Evolutionary conservation across 2,888 invertebrate genomes (phyloP), one percentile per base, ranked within the genome.

Genomic region (Andrena chrysosceles): DNA sequence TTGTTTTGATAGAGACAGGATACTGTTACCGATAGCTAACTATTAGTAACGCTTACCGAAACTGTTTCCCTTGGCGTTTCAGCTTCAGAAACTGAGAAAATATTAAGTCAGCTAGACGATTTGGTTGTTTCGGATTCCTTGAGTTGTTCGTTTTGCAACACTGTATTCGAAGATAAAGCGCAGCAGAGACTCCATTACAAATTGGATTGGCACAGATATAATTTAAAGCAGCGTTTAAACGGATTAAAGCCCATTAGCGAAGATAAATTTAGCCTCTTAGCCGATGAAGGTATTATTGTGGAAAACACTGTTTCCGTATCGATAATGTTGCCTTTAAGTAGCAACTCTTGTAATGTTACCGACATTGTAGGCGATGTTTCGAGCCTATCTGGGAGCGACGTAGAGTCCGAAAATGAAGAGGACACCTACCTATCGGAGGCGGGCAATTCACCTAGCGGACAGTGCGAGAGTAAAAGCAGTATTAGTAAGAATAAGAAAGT

Each of bases 191-290:
- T 96, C 6, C 98, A 98, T 92, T 98, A 97, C 91, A 97, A 97
- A 91, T 94, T 97, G 52, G 98, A 98, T 92, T 98, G 97, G 97
- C 98, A 98, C 92, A 95, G 97, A 2, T 97, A 97, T 90, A 98
- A 98, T 93, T 94, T 98, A 54, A 97, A 97, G 90, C 95, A 96
- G 85, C 96, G 96, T 84, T 92, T 97, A 13, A 95, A 95, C 86
- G 96, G 96, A 8, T 94, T 94, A 70, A 91, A 93, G 63, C 92
- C 95, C 2, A 93, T 96, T 29, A 94, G 94, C 8, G 96, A 96
- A 90, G 95, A 95, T 63, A 94, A 94, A 82, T 96, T 96, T 93
- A 93, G 94, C 74, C 93, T 94, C 48, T 93, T 95, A 84, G 94
- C 94, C 35, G 95, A 95, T 91, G 80, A 88, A 85, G 88, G 88